Evolutionary conservation across 1,140 invertebrate genomes (phyloP), one percentile per base, ranked within the genome.

Genomic region (Bathynomus jamesi): DNA sequence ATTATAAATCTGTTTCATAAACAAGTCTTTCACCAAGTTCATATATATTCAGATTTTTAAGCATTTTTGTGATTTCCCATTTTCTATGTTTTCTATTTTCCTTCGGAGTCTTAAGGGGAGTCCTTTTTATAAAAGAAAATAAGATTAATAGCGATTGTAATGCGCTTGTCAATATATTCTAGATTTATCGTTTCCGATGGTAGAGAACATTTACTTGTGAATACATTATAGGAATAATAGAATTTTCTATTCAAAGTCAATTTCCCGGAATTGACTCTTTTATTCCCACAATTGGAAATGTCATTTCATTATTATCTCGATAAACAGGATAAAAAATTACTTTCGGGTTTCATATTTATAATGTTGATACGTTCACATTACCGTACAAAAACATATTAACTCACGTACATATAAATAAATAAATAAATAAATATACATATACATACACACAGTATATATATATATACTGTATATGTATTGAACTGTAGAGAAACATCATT

Each of bases 171-270:
- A 53, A 53, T 53, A 53, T 17, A 21, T 1, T 21, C 11, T 53
- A 53, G 40, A 53, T 53, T 53, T 53, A 53, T 53, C 40, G 40
- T 17, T 21, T 53, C 40, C 21, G 13, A 53, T 5, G 40, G 40
- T 53, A 5, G 21, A n/a, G n/a, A 53, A 53, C 40, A 53, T 53
- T 53, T 53, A 53, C 21, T 53, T 53, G 40, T 53, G 40, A 53
- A 53, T 53, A 21, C 40, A 53, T 53, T 53, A 53, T 53, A 17
- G 13, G 40, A 53, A 53, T 53, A 53, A 53, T 53, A 53, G 40
- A 53, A 53, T 53, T 53, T 53, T 53, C 40, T 53, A 53, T 53
- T 53, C 40, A 53, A 53, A 53, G 21, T n/a, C 40, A 53, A 53
- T 53, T 53, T 53, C 21, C 13, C 11, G 40, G 21, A 53, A 53